Conservation (phyloP, 2,797 vertebrate genomes). For the Masticophis lateralis region DNA sequence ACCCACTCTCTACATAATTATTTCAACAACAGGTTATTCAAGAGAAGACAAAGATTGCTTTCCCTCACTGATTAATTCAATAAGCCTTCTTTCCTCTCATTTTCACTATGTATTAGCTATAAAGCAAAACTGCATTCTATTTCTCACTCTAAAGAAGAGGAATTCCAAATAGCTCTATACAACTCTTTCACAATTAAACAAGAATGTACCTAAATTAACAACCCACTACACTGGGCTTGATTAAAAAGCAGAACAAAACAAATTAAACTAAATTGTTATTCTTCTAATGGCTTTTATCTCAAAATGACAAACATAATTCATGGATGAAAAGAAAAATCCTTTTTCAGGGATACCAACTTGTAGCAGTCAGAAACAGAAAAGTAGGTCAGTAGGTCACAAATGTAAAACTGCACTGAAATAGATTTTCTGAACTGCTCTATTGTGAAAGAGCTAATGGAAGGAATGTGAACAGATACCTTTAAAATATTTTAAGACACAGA, state of each 20-base stretch:
- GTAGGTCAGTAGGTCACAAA: slow-evolving; percentile 74
- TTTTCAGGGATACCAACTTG: slow-evolving; percentile 50
- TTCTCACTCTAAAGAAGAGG: slow-evolving; percentile 58
- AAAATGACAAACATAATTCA: slow-evolving; percentile 50
- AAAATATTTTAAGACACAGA: background rate
- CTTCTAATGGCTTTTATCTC: slow-evolving; percentile 60
- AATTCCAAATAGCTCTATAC: slow-evolving; percentile 43
- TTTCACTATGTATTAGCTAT: slow-evolving; percentile 42
- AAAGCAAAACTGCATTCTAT: slow-evolving; percentile 39
- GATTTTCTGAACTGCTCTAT: slow-evolving; percentile 21
- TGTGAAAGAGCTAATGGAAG: background rate
- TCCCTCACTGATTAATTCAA: slow-evolving; percentile 58
- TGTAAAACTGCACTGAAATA: slow-evolving; percentile 50
- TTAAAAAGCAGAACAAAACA: background rate
- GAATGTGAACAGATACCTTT: slow-evolving; percentile 22
- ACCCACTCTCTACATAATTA: slow-evolving; percentile 46
- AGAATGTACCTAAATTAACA: slow-evolving; percentile 16
- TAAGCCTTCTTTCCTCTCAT: slow-evolving; percentile 52
- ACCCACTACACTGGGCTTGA: slow-evolving; percentile 4
- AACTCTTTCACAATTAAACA: slow-evolving; percentile 56
- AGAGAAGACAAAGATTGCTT: slow-evolving; percentile 63
- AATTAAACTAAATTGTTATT: slow-evolving; percentile 40
- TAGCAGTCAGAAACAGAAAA: slow-evolving; percentile 60
- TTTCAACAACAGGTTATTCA: slow-evolving; percentile 65
- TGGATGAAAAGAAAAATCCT: slow-evolving; percentile 41